Percentiles rank a stretch among this genome's conserved stretches.
Evolutionary conservation across 92 coral and sea anemone species (phyloP).

Genomic region (Epizoanthus rinbou): DNA sequence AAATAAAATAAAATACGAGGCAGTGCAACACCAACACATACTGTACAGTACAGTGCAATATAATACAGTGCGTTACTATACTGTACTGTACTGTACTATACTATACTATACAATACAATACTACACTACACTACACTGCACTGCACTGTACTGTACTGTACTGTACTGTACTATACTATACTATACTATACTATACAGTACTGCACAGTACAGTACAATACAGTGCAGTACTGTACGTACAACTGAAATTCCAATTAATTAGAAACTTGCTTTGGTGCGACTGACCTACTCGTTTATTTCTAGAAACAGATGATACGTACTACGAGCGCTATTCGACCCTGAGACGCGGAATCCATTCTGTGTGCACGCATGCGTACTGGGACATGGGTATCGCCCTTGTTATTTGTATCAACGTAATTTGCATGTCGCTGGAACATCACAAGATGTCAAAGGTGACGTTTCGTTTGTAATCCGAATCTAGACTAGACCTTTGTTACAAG

Average conservation of each 20-base stretch:
- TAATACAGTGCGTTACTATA: too few species aligned
- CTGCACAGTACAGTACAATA: too few species aligned
- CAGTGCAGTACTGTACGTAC: background rate
- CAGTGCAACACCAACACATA: too few species aligned
- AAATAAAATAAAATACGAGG: too few species aligned
- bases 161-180: too few species aligned
- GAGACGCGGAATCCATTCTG: conserved; percentile 70
- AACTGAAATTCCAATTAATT: background rate
- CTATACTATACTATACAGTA: too few species aligned
- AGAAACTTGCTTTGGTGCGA: background rate
- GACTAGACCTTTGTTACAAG: background rate
- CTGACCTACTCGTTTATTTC: background rate
- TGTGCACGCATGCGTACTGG: conserved; percentile 93
- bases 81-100: too few species aligned
- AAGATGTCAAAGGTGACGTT: conserved; percentile 81
- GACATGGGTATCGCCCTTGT: conserved; percentile 86
- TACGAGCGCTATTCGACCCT: conserved; percentile 56
- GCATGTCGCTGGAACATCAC: conserved; percentile 98
- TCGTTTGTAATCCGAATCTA: background rate
- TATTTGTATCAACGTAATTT: conserved; percentile 85
- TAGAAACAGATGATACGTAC: conserved; percentile 53
- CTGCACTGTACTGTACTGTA: too few species aligned
- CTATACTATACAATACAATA: too few species aligned
- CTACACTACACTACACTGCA: too few species aligned
- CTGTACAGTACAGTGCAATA: too few species aligned